These are phyloP conservation scores for Antennarius striatus DNA, from an alignment of 2,113 vertebrate genomes.

Conservation along the genomic window DNA sequence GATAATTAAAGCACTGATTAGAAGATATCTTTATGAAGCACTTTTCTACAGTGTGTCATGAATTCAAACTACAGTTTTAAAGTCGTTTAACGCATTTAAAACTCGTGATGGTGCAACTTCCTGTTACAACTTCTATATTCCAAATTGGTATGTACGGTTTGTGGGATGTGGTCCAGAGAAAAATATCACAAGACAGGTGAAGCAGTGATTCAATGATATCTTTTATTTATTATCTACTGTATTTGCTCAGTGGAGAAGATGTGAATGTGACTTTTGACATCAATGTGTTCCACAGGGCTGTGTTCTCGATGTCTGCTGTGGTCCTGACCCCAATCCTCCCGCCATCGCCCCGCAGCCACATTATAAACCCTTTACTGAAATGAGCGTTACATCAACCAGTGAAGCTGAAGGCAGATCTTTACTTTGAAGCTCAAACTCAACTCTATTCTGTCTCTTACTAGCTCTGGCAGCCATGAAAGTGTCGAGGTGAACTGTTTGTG, in stretches of 20 bases:
- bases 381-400: conserved; percentile 44
- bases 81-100: neutral
- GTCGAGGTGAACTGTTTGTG: neutral
- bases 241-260: neutral
- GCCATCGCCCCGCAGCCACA: conserved; percentile 48
- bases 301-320: conserved; percentile 30
- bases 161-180: too few species aligned
- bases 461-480: conserved; percentile 10
- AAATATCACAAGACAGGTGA: neutral
- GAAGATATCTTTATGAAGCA: too few species aligned
- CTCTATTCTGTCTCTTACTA: conserved; percentile 22
- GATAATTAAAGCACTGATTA: conserved; percentile 23
- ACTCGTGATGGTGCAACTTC: too few species aligned
- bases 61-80: neutral
- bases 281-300: conserved; percentile 6
- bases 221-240: neutral
- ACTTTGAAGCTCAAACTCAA: conserved; percentile 58
- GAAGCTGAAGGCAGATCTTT: conserved; percentile 47
- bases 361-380: conserved; percentile 53
- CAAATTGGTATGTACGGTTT: too few species aligned
- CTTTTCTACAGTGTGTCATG: neutral
- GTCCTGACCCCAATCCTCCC: conserved; percentile 54
- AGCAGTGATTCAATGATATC: neutral
- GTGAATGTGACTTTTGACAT: neutral
- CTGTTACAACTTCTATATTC: too few species aligned